phyloP scores from a whole-genome alignment of 1,140 invertebrate genomes.

The Drosophila ficusphila region DNA sequence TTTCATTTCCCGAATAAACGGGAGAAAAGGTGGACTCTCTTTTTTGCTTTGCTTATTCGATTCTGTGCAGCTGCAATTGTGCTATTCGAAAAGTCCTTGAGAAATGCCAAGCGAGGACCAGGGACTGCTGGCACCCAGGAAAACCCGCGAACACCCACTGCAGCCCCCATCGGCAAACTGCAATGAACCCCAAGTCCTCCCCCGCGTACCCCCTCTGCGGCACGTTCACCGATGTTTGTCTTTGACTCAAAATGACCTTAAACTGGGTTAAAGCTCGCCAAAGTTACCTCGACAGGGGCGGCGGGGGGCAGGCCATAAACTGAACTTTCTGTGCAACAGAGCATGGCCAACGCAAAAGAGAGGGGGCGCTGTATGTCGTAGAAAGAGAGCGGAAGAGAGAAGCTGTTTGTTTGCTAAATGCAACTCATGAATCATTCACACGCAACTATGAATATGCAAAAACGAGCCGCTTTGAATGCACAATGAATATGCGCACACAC shows the following conservation, averaged over 20 bases:
- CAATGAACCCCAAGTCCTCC: slow-evolving; percentile 12
- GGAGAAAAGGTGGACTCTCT: neutral
- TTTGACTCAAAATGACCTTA: slow-evolving; percentile 80
- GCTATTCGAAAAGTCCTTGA: slow-evolving; percentile 57
- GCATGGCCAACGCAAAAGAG: slow-evolving; percentile 33
- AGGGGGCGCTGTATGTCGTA: neutral
- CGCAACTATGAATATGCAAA: slow-evolving; percentile 50
- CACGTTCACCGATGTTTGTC: slow-evolving; percentile 57
- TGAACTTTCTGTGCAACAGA: slow-evolving; percentile 78
- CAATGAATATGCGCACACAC: slow-evolving; percentile 8
- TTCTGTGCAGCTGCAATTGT: slow-evolving; percentile 19
- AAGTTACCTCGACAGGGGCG: slow-evolving; percentile 48
- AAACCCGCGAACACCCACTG: neutral
- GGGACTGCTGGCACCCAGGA: slow-evolving; percentile 9
- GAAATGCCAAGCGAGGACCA: slow-evolving; percentile 56
- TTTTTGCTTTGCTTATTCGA: slow-evolving; percentile 13
- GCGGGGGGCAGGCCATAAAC: slow-evolving; percentile 31
- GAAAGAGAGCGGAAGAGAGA: slow-evolving; percentile 12
- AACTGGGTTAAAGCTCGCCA: slow-evolving; percentile 78
- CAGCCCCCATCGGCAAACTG: slow-evolving; percentile 10
- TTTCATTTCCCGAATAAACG: slow-evolving; percentile 1
- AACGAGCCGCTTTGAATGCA: slow-evolving; percentile 42
- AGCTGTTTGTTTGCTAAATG: slow-evolving; percentile 44
- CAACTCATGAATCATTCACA: slow-evolving; percentile 61
- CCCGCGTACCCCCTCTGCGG: neutral